A percentile compares a stretch with the other conserved stretches of the same genome.
Evolutionary conservation across 2,888 invertebrate species (phyloP).

Genomic region (Monoplex corrugatus): DNA sequence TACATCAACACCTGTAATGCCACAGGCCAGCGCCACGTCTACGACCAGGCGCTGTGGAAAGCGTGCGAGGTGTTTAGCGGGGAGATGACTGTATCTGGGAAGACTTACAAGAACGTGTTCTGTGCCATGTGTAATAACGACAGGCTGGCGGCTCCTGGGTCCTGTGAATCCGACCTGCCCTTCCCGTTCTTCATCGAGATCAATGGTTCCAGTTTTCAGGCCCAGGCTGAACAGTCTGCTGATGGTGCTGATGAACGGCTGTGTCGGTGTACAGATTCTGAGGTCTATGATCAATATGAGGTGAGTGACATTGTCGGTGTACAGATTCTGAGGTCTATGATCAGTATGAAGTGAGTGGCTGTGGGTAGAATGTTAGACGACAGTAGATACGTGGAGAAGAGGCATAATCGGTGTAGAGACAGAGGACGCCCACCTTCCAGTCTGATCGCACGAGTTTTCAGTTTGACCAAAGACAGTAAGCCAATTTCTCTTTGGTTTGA

Average conservation of each 20-base stretch:
- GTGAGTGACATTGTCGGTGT: neutral
- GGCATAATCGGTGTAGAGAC: no score
- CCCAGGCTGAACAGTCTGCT: neutral
- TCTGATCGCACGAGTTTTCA: no score
- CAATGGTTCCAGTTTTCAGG: neutral
- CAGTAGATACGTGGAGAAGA: no score
- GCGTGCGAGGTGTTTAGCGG: constrained; percentile 29
- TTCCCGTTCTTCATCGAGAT: constrained; percentile 34
- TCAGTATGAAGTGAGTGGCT: constrained; percentile 7
- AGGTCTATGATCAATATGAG: constrained; percentile 30
- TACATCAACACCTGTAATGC: constrained; percentile 41
- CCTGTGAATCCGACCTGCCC: neutral
- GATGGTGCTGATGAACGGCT: no score
- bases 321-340: constrained; percentile 1
- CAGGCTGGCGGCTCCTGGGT: neutral
- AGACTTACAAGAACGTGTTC: constrained; percentile 38
- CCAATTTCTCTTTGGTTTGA: no score
- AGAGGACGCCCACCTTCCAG: no score
- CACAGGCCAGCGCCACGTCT: neutral
- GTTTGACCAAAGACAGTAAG: no score
- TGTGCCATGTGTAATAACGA: constrained; percentile 41
- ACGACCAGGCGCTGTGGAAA: constrained; percentile 35
- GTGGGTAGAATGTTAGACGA: no score
- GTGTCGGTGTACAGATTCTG: neutral
- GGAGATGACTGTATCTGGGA: neutral